Evolutionary conservation across 2,797 vertebrate genomes (phyloP), one percentile per base, ranked within the genome.

Genomic region (Gorsachius magnificus): DNA sequence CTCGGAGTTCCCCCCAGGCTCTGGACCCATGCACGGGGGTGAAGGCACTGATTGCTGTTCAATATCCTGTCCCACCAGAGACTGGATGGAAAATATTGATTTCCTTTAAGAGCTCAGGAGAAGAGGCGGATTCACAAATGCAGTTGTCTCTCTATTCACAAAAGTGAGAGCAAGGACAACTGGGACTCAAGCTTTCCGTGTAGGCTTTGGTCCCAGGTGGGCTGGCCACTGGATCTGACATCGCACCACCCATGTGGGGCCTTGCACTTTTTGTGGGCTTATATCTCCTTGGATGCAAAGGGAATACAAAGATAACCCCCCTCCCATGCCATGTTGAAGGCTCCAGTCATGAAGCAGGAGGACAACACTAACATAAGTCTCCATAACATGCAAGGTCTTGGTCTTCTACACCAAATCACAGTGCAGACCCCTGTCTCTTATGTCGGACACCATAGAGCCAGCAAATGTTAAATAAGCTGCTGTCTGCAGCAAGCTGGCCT

Each of bases 61-160:
- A 51, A 17, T 50, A 64, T 51, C 70, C 45, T 68, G 53, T 54
- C 51, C 76, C 77, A 64, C 21, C 92, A 76, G 65, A 84, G 74
- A 21, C 43, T 48, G 66, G 66, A 82, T 75, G 82, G 84, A 87
- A 95, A 92, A 53, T 71, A 87, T 7, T 46, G 84, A 92, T 96
- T 92, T 89, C 35, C 82, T 88, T 71, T 88, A 68, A 88, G 72
- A 78, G 46, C 26, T 79, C 19, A 33, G 78, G 63, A 65, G 56
- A 64, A 12, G 50, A 46, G 48, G 54, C 1, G 2, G 58, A 51
- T 69, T 89, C 61, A 75, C 68, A 82, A 56, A 70, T 29, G 33
- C 36, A 16, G 31, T 19, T 54, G 54, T 68, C 60, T 41, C 56
- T 58, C 26, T 45, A 29, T n/a, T 87, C 66, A 77, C 35, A 64